phyloP scores from a whole-genome alignment of 30 jellyfish, hydroid and myxozoan genomes.

The Hydractinia echinata region DNA sequence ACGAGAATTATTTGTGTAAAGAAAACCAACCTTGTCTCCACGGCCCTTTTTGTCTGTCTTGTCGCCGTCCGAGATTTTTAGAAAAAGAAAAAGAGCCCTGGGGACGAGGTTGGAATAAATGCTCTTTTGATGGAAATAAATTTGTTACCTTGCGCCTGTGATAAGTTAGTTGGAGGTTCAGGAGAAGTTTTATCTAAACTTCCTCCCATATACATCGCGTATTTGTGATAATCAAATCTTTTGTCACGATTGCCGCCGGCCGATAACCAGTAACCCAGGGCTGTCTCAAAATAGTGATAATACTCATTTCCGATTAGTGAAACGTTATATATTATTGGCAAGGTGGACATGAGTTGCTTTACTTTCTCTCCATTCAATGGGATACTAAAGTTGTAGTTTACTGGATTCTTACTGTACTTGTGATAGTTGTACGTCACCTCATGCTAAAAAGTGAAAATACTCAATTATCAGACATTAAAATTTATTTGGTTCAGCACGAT shows the following conservation, averaged over 20 bases:
- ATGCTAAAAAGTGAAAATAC: too few species aligned
- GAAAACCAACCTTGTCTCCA: too few species aligned
- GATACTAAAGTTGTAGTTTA: conserved; percentile 25
- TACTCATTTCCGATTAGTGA: conserved; percentile 51
- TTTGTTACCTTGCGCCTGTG: conserved; percentile 78
- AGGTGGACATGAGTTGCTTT: conserved; percentile 54
- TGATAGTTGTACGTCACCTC: neutral
- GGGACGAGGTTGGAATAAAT: too few species aligned
- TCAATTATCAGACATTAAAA: too few species aligned
- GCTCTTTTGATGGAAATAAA: too few species aligned
- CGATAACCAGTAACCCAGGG: conserved; percentile 92
- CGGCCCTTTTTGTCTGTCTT: too few species aligned
- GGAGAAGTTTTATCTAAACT: conserved; percentile 60
- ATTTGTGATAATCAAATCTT: conserved; percentile 53
- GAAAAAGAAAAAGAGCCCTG: too few species aligned
- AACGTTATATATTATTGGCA: conserved; percentile 65
- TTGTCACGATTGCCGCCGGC: conserved; percentile 79
- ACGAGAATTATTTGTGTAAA: too few species aligned
- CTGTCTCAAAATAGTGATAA: conserved; percentile 72
- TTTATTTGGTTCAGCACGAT: too few species aligned
- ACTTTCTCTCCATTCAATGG: conserved; percentile 57
- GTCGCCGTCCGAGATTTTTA: too few species aligned
- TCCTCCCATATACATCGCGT: conserved; percentile 91
- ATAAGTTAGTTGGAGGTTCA: conserved; percentile 19
- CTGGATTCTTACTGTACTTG: neutral